Base-by-base conservation (phyloP, 2,113 vertebrate genomes). In the Cathartes aura region DNA sequence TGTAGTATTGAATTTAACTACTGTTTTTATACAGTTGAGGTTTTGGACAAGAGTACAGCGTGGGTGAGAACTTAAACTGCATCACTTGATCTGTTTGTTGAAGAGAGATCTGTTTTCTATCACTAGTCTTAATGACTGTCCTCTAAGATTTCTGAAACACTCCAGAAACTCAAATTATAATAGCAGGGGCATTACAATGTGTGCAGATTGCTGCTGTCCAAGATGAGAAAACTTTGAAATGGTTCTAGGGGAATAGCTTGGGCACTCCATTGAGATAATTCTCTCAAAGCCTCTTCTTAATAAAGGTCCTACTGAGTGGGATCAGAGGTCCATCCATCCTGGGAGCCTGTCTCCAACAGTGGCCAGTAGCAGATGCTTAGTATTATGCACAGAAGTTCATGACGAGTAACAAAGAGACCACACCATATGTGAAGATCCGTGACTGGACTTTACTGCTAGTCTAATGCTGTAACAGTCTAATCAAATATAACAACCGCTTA, bases 111-210 rank as follows among this genome's bases (percentile, higher is more conserved):
- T 88, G 30, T 58, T 95, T 93, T 73, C 85, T 88, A 64, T 64
- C 82, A 59, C 11, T 56, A 72, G 12, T 55, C 78, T 59, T 85
- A 95, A 90, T 63, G 52, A 90, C 48, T 86, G 27, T 40, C 21
- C 52, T 82, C 74, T 34, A 85, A 48, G 21, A 67, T 92, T 82
- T 80, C 78, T 72, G 79, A 90, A 85, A 72, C 60, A 67, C 34
- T 72, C 52, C 70, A 93, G 96, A 95, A 95, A 67, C 52, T 82
- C 73, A 82, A 63, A 60, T 85, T 85, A 40, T 50, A 79, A 90
- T n/a, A 85, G 22, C 68, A 82, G 38, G 32, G 82, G 7, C 26
- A 55, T 60, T 75, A 38, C 8, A 71, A 40, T 40, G 20, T 22
- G 29, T 79, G 68, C 73, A 75, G n/a, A 79, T 21, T 56, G 34